Conservation (phyloP, 2,113 vertebrate genomes). For the Symphodus melops region DNA sequence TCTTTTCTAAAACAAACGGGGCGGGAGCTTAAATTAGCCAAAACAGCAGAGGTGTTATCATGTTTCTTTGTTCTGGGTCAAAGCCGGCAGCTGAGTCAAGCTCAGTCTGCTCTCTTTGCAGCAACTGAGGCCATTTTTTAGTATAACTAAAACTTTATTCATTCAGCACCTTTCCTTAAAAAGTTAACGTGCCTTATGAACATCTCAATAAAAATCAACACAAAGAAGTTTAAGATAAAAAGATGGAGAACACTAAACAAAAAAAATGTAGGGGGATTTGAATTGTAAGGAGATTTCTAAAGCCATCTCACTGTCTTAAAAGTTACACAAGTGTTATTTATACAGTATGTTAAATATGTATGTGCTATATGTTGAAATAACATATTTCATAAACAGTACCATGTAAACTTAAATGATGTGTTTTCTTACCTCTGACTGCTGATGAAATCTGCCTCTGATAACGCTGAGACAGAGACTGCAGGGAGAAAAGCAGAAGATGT, state of each 20-base stretch:
- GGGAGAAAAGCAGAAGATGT: slow-evolving; percentile 28
- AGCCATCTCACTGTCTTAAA: no score
- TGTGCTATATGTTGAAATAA: no score
- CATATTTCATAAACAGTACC: no score
- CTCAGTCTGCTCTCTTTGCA: not conserved
- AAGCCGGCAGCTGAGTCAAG: not conserved
- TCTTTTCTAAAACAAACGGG: not conserved
- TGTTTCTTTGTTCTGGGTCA: not conserved
- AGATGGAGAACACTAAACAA: no score
- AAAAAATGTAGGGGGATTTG: no score
- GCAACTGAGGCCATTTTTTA: not conserved
- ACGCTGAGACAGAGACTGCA: slow-evolving; percentile 88
- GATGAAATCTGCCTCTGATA: slow-evolving; percentile 85
- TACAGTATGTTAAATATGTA: no score
- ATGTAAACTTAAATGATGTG: no score
- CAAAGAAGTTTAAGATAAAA: not conserved
- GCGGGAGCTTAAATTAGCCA: not conserved
- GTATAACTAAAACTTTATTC: no score
- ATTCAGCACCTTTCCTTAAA: no score
- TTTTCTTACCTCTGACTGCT: slow-evolving; percentile 85
- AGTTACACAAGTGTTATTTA: no score
- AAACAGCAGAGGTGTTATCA: not conserved
- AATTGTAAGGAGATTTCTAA: no score
- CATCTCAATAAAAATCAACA: not conserved
- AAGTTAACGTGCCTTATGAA: not conserved